These are phyloP conservation scores for Lordiphosa clarofinis DNA, from an alignment of 1,140 invertebrate species.

Conservation along the genomic window DNA sequence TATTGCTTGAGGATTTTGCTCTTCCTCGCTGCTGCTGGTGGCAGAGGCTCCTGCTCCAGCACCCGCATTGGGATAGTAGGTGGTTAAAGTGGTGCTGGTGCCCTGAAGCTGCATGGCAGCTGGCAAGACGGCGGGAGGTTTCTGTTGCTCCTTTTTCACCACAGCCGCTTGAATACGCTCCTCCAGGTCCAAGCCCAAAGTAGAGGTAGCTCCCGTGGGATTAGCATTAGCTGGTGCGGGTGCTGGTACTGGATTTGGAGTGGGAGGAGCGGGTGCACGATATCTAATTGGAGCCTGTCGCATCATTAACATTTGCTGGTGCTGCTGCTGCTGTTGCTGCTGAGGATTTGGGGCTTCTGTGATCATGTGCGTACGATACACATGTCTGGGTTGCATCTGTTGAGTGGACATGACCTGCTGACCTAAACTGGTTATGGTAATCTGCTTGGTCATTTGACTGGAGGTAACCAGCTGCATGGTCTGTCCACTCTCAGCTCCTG, in stretches of 20 bases:
- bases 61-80: conserved; percentile 40
- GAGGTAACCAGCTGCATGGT: conserved; percentile 63
- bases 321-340: conserved; percentile 35
- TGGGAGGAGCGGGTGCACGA: conserved; percentile 10
- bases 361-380: conserved; percentile 49
- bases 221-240: conserved; percentile 11
- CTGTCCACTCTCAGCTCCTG: conserved; percentile 28
- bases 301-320: conserved; percentile 59
- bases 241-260: conserved; percentile 8
- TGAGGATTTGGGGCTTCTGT: conserved; percentile 35
- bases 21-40: conserved; percentile 46
- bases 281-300: conserved; percentile 45
- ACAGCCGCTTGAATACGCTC: conserved; percentile 72
- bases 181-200: conserved; percentile 62
- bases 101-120: conserved; percentile 44
- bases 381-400: conserved; percentile 35
- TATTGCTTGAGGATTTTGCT: conserved; percentile 36
- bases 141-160: conserved; percentile 67
- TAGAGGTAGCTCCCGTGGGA: conserved; percentile 5
- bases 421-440: conserved; percentile 54
- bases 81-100: conserved; percentile 60
- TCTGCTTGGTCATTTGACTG: conserved; percentile 43
- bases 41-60: conserved; percentile 15
- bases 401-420: conserved; percentile 38
- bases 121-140: conserved; percentile 20